These are phyloP conservation scores for Paramuricea clavata DNA, from an alignment of 92 coral and sea anemone genomes.

Conservation along the genomic window DNA sequence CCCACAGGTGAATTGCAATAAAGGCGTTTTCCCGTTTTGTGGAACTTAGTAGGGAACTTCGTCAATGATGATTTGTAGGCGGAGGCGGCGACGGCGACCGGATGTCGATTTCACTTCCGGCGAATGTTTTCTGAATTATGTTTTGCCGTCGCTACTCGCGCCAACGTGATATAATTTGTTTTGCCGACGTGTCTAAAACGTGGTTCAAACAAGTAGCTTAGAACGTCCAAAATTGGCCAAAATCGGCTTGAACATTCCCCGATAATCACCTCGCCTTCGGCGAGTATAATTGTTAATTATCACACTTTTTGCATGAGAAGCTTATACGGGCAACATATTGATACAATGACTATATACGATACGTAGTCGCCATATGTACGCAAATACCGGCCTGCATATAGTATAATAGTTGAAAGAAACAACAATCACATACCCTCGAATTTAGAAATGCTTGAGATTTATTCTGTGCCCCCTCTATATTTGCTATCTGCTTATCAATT, in stretches of 20 bases:
- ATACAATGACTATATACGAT: no score
- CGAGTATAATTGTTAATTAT: no score
- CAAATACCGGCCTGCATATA: no score
- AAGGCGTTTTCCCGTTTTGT: no score
- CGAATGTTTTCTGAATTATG: not conserved
- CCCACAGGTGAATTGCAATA: no score
- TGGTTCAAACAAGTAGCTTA: not conserved
- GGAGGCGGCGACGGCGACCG: not conserved
- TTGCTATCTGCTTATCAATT: slow-evolving; percentile 44
- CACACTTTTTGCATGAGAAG: no score
- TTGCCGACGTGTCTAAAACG: slow-evolving; percentile 2
- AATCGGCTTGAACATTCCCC: no score
- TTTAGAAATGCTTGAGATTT: slow-evolving; percentile 53
- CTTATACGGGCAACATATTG: no score
- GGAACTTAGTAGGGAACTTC: not conserved
- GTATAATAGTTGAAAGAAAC: no score
- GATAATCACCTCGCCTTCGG: no score
- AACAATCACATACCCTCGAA: not conserved
- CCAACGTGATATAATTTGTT: not conserved
- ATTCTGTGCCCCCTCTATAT: slow-evolving; percentile 55
- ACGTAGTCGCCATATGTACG: no score
- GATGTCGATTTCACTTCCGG: not conserved
- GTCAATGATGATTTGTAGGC: not conserved
- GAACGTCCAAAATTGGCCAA: not conserved
- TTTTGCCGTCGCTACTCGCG: not conserved